Evolutionary conservation across 2,888 invertebrate species (phyloP), one percentile per base, ranked within the genome.

Genomic region (Adelognathus sp.): DNA sequence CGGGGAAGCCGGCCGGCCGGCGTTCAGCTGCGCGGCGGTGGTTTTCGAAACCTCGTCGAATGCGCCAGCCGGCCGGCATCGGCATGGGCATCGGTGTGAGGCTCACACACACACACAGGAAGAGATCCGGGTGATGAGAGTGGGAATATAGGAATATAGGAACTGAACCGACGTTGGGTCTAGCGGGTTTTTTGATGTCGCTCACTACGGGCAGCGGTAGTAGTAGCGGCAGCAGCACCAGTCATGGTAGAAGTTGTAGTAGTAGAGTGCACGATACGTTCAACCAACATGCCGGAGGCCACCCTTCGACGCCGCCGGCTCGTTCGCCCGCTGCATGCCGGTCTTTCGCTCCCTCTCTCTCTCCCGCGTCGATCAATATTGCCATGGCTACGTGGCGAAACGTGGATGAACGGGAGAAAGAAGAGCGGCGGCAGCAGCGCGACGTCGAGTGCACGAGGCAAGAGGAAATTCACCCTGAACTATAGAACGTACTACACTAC

Each of bases 301-400:
- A 63, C 69, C 64, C 52, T 60, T 41, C 66, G 61, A 71, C 73
- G 69, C 71, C 64, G 39, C 58, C 39, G 76, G 41, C 54, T 66
- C 44, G 46, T 41, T 60, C 31, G 27, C 44, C 39, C 61, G 36
- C 64, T 41, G 60, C 56, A 73, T 36, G 69, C 60, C 66, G 63
- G 66, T 58, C 44, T 64, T 75, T 69, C 63, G 36, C 60, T 36
- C 44, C 9, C 61, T 44, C 16, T 33, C 7, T 36, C n/a, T 50
- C 29, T 52, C 33, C 66, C 46, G 67, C 18, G 52, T 81, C 83
- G 89, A 89, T 90, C 90, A 90, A 90, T 90, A 90, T 90, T 89
- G 88, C 90, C 89, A 90, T 89, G 89, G 80, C 85, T 88, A 90
- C 90, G 87, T 79, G 85, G 86, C 83, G 84, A 87, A 88, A 84